Percentiles rank a stretch among this genome's conserved stretches.
These are phyloP conservation scores for Brachyopa scutellaris DNA, from an alignment of 2,888 invertebrate genomes.

Conservation along the genomic window DNA sequence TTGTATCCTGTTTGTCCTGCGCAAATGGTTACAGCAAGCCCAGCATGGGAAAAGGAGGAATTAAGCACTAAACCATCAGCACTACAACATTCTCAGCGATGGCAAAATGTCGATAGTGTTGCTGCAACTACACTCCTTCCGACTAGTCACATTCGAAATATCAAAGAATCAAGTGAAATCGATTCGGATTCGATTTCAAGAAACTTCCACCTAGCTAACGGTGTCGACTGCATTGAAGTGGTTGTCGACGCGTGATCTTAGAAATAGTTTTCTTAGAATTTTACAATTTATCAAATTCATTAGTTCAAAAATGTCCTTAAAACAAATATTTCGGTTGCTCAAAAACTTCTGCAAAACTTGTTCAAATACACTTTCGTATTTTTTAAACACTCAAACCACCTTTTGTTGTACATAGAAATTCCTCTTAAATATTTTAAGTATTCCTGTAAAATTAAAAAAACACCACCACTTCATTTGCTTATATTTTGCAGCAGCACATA, in stretches of 20 bases:
- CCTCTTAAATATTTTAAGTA: too few relatives aligned
- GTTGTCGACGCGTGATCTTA: conserved; percentile 65
- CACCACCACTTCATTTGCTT: too few relatives aligned
- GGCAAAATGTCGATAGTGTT: conserved; percentile 66
- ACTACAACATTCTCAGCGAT: conserved; percentile 49
- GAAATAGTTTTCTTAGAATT: conserved; percentile 13
- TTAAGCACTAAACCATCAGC: conserved; percentile 55
- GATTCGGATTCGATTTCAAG: conserved; percentile 37
- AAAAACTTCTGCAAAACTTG: conserved; percentile 6
- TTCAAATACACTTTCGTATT: background rate
- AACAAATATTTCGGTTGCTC: background rate
- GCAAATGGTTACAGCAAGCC: conserved; percentile 67
- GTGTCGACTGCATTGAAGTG: conserved; percentile 53
- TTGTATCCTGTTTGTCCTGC: conserved; percentile 79
- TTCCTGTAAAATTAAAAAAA: too few relatives aligned
- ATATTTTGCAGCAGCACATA: background rate
- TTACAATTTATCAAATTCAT: conserved; percentile 3
- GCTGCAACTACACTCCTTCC: conserved; percentile 66
- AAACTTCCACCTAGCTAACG: conserved; percentile 16
- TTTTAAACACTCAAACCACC: too few relatives aligned
- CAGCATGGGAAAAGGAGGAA: conserved; percentile 77
- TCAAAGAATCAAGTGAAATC: conserved; percentile 62
- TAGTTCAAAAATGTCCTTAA: background rate
- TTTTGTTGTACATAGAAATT: too few relatives aligned
- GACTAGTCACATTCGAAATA: conserved; percentile 60